Conservation (phyloP, 2,797 vertebrate species). For the Atherinosoma microstoma region DNA sequence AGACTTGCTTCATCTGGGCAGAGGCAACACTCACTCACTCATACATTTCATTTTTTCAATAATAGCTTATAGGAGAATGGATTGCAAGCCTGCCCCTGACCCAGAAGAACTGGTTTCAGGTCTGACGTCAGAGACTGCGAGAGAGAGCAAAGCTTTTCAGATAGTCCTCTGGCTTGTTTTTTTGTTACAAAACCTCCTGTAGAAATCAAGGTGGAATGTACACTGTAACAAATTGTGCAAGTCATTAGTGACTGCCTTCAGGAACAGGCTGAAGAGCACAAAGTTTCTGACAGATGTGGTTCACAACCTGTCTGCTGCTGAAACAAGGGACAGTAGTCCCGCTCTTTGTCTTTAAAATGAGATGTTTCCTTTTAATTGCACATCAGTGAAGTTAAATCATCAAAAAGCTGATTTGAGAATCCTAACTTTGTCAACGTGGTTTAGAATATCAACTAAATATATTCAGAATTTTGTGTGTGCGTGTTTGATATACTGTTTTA, state of each 20-base stretch:
- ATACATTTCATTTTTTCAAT: conserved; percentile 50
- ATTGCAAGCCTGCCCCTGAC: conserved; percentile 60
- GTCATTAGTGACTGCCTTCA: too few species aligned
- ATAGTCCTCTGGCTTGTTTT: conserved; percentile 10
- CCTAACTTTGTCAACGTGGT: too few species aligned
- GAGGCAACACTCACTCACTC: conserved; percentile 23
- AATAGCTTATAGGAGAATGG: conserved; percentile 38
- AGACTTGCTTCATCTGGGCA: conserved; percentile 43
- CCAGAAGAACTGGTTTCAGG: conserved; percentile 27
- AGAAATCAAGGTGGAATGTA: too few species aligned
- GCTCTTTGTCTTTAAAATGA: too few species aligned
- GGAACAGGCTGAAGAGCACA: too few species aligned
- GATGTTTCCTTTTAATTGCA: too few species aligned
- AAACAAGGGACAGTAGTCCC: too few species aligned
- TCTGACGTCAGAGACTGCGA: conserved; percentile 40
- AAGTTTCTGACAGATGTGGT: neutral
- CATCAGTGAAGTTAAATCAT: neutral
- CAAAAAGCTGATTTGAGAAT: neutral
- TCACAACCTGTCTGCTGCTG: neutral
- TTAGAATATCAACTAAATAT: too few species aligned
- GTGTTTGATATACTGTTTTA: too few species aligned
- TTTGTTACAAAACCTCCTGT: neutral
- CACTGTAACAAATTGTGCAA: neutral
- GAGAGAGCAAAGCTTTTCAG: conserved; percentile 21
- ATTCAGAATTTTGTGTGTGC: too few species aligned